phyloP scores from a whole-genome alignment of 2,113 vertebrate genomes.

The Trogon melanurus region DNA sequence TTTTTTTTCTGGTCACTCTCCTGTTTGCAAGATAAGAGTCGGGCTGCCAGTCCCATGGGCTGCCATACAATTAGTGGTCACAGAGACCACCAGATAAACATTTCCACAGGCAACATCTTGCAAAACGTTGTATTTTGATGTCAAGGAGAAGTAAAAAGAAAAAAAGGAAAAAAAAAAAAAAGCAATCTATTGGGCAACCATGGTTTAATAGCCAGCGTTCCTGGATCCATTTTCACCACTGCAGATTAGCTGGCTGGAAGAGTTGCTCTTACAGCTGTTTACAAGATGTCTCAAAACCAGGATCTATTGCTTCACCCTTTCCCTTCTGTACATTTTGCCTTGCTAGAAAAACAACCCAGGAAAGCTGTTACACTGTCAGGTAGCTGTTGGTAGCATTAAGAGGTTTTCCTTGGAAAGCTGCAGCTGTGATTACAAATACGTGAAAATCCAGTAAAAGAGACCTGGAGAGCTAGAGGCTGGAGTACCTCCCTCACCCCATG shows the following conservation, averaged over 20 bases:
- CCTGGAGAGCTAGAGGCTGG: neutral
- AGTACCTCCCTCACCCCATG: neutral
- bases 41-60: neutral
- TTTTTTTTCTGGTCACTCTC: neutral
- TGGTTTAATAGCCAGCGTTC: neutral
- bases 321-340: neutral
- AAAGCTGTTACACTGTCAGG: fast-evolving
- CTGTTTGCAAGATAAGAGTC: conserved; percentile 17
- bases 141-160: neutral
- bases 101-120: conserved; percentile 29
- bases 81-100: conserved; percentile 38
- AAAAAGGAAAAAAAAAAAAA: neutral
- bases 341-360: neutral
- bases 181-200: neutral
- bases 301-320: conserved; percentile 39
- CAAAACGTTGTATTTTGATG: neutral
- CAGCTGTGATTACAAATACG: too few species aligned
- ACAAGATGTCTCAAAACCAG: conserved; percentile 50
- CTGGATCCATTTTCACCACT: conserved; percentile 31
- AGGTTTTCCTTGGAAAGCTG: neutral
- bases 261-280: conserved; percentile 59
- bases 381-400: neutral
- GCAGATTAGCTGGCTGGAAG: conserved; percentile 32
- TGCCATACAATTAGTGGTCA: conserved; percentile 31
- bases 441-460: neutral